Conservation (phyloP, 2,888 invertebrate genomes). For the Microctonus hyperodae region DNA sequence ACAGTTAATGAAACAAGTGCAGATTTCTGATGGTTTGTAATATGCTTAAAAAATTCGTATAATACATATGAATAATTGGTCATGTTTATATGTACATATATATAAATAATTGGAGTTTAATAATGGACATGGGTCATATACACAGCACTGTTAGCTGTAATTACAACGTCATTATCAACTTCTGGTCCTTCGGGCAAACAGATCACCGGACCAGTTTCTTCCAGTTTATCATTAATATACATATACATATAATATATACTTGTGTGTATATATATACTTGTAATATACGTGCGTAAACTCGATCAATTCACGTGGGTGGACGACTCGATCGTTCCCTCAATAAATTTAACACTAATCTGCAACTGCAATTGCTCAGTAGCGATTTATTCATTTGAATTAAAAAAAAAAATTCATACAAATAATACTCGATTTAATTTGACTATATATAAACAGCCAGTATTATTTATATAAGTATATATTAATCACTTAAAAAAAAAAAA, state of each 20-base stretch:
- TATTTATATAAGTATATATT: background rate
- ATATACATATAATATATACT: background rate
- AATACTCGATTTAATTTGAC: too few relatives aligned
- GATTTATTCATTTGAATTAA: background rate
- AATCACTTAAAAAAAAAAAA: background rate
- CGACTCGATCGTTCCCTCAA: background rate
- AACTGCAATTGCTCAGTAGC: background rate
- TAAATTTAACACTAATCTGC: background rate
- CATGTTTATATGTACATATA: background rate
- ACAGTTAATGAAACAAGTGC: background rate
- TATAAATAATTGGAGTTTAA: constrained; percentile 43
- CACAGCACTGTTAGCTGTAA: constrained; percentile 44
- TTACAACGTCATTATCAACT: constrained; percentile 44
- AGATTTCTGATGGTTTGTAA: background rate
- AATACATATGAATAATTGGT: background rate
- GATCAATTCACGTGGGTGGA: background rate
- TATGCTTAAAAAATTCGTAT: background rate
- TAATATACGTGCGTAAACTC: background rate
- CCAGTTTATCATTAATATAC: background rate
- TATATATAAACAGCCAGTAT: too few relatives aligned
- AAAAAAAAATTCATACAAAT: too few relatives aligned
- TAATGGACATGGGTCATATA: constrained; percentile 46
- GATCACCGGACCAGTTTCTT: constrained; percentile 13
- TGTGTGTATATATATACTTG: background rate
- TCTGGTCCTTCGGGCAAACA: constrained; percentile 2